Evolutionary conservation across 2,113 vertebrate species (phyloP).

Genomic region (Physeter macrocephalus): DNA sequence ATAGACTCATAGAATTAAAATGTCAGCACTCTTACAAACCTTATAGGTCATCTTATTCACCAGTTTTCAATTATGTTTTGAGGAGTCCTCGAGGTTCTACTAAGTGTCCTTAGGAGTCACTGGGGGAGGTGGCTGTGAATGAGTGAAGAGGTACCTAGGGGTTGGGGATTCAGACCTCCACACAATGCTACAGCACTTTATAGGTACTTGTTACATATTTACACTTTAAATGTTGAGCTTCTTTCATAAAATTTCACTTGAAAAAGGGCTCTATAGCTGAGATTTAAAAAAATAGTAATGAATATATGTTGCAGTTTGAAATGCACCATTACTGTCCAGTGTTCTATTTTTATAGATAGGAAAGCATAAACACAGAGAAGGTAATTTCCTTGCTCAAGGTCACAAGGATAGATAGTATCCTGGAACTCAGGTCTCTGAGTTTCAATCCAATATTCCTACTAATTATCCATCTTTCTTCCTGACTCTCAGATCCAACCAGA

Average conservation of each 20-base stretch:
- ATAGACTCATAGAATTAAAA: background rate
- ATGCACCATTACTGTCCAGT: background rate
- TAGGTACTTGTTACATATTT: background rate
- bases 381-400: background rate
- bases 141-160: background rate
- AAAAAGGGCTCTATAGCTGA: background rate
- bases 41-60: background rate
- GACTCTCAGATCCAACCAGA: background rate
- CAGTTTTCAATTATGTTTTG: background rate
- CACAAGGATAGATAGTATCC: background rate
- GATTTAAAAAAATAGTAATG: background rate
- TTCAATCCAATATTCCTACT: background rate
- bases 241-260: background rate
- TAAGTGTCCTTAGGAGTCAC: background rate
- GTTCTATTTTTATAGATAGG: background rate
- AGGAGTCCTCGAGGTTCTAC: background rate
- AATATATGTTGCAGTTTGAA: background rate
- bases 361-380: background rate
- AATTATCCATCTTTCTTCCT: background rate
- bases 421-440: background rate
- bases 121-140: background rate
- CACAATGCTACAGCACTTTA: background rate
- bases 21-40: background rate
- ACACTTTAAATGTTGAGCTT: background rate
- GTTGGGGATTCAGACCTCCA: background rate